phyloP scores from a whole-genome alignment of 2,113 vertebrate species.

The Actenoides lindsayi region DNA sequence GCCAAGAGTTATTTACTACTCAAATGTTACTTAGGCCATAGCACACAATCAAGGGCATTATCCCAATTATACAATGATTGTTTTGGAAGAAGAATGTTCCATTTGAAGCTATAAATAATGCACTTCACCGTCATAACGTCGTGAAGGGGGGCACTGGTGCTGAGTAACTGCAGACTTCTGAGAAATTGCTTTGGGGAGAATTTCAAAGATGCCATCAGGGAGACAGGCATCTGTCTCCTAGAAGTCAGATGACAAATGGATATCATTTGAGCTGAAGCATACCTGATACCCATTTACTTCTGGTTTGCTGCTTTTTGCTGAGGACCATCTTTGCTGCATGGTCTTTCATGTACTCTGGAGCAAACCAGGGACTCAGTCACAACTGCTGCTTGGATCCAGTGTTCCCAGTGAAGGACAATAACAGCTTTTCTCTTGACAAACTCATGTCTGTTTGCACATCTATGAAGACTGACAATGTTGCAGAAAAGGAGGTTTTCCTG shows the following conservation, averaged over 20 bases:
- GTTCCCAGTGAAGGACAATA: background rate
- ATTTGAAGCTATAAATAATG: conserved; percentile 59
- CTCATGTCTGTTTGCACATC: background rate
- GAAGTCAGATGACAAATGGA: background rate
- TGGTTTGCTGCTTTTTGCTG: background rate
- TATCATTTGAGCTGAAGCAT: background rate
- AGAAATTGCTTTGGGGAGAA: conserved; percentile 19
- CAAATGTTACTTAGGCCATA: conserved; percentile 6
- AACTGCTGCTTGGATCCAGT: background rate
- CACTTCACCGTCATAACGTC: background rate
- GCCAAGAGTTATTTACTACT: conserved; percentile 16
- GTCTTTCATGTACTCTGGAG: background rate
- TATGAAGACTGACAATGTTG: background rate
- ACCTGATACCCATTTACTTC: background rate
- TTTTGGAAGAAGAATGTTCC: conserved; percentile 4
- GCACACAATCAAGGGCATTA: background rate
- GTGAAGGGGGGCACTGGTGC: background rate
- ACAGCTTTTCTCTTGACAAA: background rate
- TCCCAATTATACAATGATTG: background rate
- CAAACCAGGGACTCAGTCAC: background rate
- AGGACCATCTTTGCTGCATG: fast-evolving
- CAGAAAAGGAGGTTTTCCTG: background rate
- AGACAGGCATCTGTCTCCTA: background rate
- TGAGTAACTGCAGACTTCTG: background rate
- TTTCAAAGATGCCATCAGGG: background rate